Evolutionary conservation across 2,113 vertebrate species (phyloP), one percentile per base, ranked within the genome.

Genomic region (Sinocyclocheilus anshuiensis): DNA sequence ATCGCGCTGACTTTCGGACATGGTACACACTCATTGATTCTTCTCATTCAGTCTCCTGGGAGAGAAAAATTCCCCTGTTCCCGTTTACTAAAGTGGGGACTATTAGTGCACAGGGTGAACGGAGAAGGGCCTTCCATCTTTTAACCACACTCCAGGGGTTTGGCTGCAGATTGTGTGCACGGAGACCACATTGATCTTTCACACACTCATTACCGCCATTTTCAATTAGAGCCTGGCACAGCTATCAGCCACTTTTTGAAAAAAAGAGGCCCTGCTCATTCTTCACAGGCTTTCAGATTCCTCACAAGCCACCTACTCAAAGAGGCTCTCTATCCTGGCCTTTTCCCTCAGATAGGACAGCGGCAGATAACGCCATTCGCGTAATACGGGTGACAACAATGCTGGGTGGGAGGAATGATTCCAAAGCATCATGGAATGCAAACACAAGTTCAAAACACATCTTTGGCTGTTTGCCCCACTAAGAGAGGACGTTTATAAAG

Each of bases 161-260:
- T 81, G 82, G 75, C 74, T 29, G 84, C 53, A 67, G 88, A 88
- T 79, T 88, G 87, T 86, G 71, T 36, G 77, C 48, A 16, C 71
- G 20, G 69, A 88, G 84, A 83, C 29, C 87, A 84, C 84, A 87
- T 72, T 88, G 89, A 89, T 89, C 90, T 89, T 87, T 89, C 87
- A 86, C 89, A 90, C 86, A 90, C n/a, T 69, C 87, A 91, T 89
- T 90, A 89, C 29, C 36, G 57, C 84, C 87, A 87, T 86, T 90
- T 92, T 91, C 86, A 90, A 91, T 90, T 88, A 90, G 36, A 77
- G 61, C 57, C 87, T 83, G 87, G 88, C 91, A 90, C 84, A 89
- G 85, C 86, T 83, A 88, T 90, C 90, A 86, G 71, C 75, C 20
- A 76, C 77, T 88, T 88, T 74, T 57, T 59, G 50, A 61, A 45